Percentiles rank a stretch among this genome's conserved stretches.
phyloP scores from a whole-genome alignment of 1,140 invertebrate species.

The Apis cerana region DNA sequence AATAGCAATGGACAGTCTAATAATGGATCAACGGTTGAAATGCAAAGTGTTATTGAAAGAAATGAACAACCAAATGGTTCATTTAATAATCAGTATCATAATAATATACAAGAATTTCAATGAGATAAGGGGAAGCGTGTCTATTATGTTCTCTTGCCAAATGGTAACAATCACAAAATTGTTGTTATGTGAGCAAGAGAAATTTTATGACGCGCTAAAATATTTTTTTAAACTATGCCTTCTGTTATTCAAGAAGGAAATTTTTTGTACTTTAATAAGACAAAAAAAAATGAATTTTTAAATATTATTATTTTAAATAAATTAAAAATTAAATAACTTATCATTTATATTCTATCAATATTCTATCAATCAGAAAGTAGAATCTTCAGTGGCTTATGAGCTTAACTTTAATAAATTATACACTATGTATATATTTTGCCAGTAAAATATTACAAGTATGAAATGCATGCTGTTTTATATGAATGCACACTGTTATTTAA shows the following conservation, averaged over 20 bases:
- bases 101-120: constrained; percentile 78
- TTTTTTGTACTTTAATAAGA: constrained; percentile 64
- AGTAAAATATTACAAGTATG: constrained; percentile 56
- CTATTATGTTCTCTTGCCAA: constrained; percentile 80
- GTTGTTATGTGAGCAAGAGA: constrained; percentile 74
- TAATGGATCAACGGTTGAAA: constrained; percentile 72
- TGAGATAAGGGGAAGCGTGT: constrained; percentile 81
- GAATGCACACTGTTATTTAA: constrained; percentile 46
- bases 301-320: constrained; percentile 51
- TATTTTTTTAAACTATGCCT: constrained; percentile 60
- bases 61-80: constrained; percentile 68
- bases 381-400: constrained; percentile 49
- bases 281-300: constrained; percentile 33
- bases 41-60: constrained; percentile 75
- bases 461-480: constrained; percentile 50
- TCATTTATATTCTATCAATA: constrained; percentile 16
- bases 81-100: constrained; percentile 76
- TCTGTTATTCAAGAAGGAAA: constrained; percentile 35
- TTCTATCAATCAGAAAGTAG: constrained; percentile 35
- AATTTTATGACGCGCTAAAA: constrained; percentile 65
- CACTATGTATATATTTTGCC: constrained; percentile 60
- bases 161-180: constrained; percentile 79
- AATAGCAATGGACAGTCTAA: constrained; percentile 68
- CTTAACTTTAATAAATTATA: constrained; percentile 29
- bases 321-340: constrained; percentile 42